Evolutionary conservation across 1,140 invertebrate genomes (phyloP).

Genomic region (Campoletis sonorensis): DNA sequence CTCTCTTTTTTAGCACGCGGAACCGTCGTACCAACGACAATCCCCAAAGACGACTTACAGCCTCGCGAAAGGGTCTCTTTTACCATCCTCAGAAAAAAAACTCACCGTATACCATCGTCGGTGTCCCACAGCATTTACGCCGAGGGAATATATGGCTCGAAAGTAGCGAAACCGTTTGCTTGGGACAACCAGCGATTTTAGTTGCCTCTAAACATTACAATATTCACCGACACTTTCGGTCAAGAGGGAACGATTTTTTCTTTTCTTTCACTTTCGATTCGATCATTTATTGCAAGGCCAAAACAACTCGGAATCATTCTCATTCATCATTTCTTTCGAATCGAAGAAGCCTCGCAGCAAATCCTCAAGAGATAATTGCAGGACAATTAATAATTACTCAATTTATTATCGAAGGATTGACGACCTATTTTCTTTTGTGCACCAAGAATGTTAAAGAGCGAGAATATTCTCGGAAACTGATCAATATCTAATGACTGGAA

Average conservation of each 20-base stretch:
- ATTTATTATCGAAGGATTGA: too few relatives aligned
- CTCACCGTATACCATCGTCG: background rate
- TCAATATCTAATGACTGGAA: too few relatives aligned
- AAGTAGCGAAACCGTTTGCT: background rate
- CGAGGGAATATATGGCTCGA: constrained; percentile 43
- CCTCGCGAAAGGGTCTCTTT: constrained; percentile 8
- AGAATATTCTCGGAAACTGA: too few relatives aligned
- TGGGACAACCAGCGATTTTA: background rate
- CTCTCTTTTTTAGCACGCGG: constrained; percentile 16
- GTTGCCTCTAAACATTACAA: background rate
- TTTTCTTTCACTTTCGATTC: background rate
- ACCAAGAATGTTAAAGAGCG: too few relatives aligned
- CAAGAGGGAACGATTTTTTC: background rate
- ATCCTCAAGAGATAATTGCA: too few relatives aligned
- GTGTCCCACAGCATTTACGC: constrained; percentile 52
- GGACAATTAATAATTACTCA: too few relatives aligned
- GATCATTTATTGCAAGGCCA: background rate
- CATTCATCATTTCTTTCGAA: too few relatives aligned
- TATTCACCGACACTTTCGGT: background rate
- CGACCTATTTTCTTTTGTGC: too few relatives aligned
- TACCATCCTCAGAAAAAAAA: background rate
- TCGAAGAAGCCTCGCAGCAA: too few relatives aligned
- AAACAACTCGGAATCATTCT: background rate
- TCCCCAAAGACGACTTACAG: constrained; percentile 36
- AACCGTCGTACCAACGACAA: background rate